Conservation (phyloP, 2,113 vertebrate species). For the human region DNA sequence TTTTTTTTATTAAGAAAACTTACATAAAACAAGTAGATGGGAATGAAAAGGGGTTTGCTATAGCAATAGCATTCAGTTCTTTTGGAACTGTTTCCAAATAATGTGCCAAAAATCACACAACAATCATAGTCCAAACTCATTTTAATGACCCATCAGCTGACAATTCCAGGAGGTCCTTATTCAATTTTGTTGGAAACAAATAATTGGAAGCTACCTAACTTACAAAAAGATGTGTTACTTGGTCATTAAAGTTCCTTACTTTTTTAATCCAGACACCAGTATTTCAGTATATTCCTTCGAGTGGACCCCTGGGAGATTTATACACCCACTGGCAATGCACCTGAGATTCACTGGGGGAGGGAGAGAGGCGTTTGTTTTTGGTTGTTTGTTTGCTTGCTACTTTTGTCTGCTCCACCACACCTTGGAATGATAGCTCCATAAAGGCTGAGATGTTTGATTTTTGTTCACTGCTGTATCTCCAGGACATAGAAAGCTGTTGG, state of each 20-base stretch:
- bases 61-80: background rate
- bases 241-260: background rate
- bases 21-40: background rate
- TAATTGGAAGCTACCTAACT: constrained; percentile 8
- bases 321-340: background rate
- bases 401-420: background rate
- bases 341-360: background rate
- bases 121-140: background rate
- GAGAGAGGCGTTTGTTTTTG: background rate
- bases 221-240: background rate
- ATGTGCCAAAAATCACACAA: background rate
- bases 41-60: background rate
- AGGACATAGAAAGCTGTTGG: background rate
- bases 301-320: background rate
- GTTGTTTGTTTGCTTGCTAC: background rate
- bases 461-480: background rate
- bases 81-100: background rate
- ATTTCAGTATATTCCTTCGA: background rate
- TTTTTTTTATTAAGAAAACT: background rate
- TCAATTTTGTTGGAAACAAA: constrained; percentile 32
- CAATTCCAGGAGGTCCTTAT: background rate
- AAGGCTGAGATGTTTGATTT: background rate
- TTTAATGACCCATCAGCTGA: background rate
- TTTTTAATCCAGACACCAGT: background rate
- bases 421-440: background rate